A percentile compares a stretch with the other conserved stretches of the same genome.
Conservation (phyloP, 2,888 invertebrate genomes). For the Brachyptera risi region DNA sequence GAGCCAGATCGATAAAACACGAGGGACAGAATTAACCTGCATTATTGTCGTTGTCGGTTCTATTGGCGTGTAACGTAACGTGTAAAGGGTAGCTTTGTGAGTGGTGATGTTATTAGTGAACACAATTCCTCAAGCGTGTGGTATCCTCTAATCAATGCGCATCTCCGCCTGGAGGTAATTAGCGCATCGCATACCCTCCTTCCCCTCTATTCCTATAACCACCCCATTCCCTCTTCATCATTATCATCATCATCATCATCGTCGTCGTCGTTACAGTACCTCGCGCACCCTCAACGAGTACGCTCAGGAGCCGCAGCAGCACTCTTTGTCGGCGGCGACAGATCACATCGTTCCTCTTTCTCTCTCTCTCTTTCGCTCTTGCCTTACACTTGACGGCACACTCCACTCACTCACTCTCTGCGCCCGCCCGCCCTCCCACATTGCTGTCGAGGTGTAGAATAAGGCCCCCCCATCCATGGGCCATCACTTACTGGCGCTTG, state of each 20-base stretch:
- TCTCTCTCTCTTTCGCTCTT: conserved; percentile 21
- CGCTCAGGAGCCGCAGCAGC: conserved; percentile 5
- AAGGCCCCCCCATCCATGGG: conserved; percentile 26
- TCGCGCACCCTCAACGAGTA: conserved; percentile 20
- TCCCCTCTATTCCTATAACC: neutral
- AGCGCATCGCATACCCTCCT: conserved; percentile 4
- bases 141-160: conserved; percentile 9
- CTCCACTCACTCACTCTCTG: conserved; percentile 13
- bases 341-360: conserved; percentile 15
- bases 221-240: conserved; percentile 1
- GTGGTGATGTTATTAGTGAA: too few species aligned
- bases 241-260: neutral
- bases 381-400: conserved; percentile 21
- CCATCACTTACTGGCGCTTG: conserved; percentile 23
- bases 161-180: conserved; percentile 1
- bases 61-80: neutral
- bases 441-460: conserved; percentile 18
- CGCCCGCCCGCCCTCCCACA: conserved; percentile 23
- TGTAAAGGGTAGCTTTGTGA: neutral
- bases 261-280: neutral
- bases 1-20: neutral
- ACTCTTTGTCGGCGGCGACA: conserved; percentile 28
- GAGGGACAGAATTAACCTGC: neutral
- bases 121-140: neutral
- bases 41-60: too few species aligned